Evolutionary conservation across 2,113 vertebrate genomes (phyloP).

Genomic region (Entelurus aequoreus): DNA sequence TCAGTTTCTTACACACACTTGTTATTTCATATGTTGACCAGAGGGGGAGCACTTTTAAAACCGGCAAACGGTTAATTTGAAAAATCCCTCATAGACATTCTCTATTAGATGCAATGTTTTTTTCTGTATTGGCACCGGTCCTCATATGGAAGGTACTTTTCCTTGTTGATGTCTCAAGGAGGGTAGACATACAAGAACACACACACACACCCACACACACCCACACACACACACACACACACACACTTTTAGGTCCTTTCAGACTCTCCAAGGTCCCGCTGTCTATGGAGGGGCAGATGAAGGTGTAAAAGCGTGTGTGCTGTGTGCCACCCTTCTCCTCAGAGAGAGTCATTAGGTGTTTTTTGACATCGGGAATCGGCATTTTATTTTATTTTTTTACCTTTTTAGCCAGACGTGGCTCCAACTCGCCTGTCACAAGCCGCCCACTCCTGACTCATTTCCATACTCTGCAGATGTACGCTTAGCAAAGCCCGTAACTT

Average conservation of each 20-base stretch:
- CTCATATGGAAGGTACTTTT: too few relatives aligned
- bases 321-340: conserved; percentile 30
- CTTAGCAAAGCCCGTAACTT: conserved; percentile 43
- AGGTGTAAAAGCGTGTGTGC: conserved; percentile 26
- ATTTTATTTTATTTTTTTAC: conserved; percentile 43
- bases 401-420: too few relatives aligned
- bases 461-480: neutral
- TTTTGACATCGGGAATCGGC: conserved; percentile 46
- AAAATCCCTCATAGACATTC: too few relatives aligned
- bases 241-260: conserved; percentile 23
- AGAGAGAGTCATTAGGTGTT: conserved; percentile 47
- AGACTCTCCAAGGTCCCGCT: conserved; percentile 46
- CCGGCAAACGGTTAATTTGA: too few relatives aligned
- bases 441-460: conserved; percentile 25
- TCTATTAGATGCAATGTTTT: too few relatives aligned
- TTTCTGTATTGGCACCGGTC: too few relatives aligned
- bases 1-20: too few relatives aligned
- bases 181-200: too few relatives aligned
- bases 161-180: too few relatives aligned
- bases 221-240: conserved; percentile 4
- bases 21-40: too few relatives aligned
- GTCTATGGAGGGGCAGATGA: conserved; percentile 46
- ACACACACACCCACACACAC: conserved; percentile 1
- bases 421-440: conserved; percentile 39
- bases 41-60: too few relatives aligned